Evolutionary conservation across 2,113 vertebrate genomes (phyloP), one percentile per base, ranked within the genome.

Genomic region (Rattus rattus): DNA sequence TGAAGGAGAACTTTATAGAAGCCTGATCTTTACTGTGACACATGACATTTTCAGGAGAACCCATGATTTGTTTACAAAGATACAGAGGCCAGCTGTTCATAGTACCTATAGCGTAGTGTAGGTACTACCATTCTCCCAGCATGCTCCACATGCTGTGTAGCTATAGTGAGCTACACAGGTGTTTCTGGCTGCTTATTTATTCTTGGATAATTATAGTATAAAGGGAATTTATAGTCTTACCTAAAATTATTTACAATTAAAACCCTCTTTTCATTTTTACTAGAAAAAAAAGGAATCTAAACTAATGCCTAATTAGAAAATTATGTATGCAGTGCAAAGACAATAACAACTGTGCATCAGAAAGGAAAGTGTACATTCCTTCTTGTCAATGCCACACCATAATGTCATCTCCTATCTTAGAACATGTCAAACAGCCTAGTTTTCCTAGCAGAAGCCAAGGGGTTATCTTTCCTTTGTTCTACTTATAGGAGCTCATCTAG

Each of bases 161-260:
- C 43, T 84, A 39, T 39, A 77, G 56, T 14, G 2, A 52, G 36
- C 16, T 36, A 22, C 14, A 67, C 36, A 67, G 56, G 63, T 85
- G 33, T 80, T 52, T 94, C 33, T 76, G 43, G 59, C 63, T 75
- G 65, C 6, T 76, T 92, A n/a, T 81, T 91, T 70, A 19, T 88
- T 97, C 47, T 61, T 72, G 65, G 72, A 59, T 96, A 92, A 97
- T 96, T 96, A 86, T 67, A 49, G 75, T 69, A 7, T 69, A 77
- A 97, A 94, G 22, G 39, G 3, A 79, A 95, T 92, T 95, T 80
- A 91, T 4, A 61, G 72, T 76, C 75, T 94, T 77, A 54, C 11
- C 77, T 70, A 28, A 30, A 75, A 39, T 43, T 75, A 72, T 59
- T 84, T 69, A 65, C 4, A 39, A 16, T 30, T 76, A 88, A n/a